Percentiles rank a stretch among this genome's conserved stretches.
Evolutionary conservation across 1,140 invertebrate species (phyloP).

Genomic region (Plodia interpunctella): DNA sequence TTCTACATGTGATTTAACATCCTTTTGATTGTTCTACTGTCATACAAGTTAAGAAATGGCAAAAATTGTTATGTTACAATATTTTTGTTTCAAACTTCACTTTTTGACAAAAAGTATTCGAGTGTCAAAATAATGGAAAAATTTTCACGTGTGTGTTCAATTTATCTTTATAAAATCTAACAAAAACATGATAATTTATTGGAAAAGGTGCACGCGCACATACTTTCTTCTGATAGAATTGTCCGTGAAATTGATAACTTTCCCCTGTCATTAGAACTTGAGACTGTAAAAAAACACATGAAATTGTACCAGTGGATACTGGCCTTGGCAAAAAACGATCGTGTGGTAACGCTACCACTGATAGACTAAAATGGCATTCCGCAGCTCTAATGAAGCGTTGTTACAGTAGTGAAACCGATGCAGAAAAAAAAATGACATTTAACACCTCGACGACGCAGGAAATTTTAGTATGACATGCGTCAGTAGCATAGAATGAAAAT

Average conservation of each 20-base stretch:
- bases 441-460: slow-evolving; percentile 14
- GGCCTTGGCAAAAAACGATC: background rate
- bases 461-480: slow-evolving; percentile 20
- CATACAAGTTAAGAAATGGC: too few species aligned
- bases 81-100: too few species aligned
- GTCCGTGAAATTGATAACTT: background rate
- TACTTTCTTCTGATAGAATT: background rate
- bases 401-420: slow-evolving; percentile 23
- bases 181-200: too few species aligned
- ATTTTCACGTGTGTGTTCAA: too few species aligned
- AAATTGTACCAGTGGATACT: background rate
- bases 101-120: too few species aligned
- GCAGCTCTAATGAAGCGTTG: slow-evolving; percentile 46
- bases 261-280: background rate
- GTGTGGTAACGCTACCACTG: background rate
- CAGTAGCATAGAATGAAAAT: slow-evolving; percentile 18
- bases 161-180: too few species aligned
- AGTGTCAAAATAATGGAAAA: too few species aligned
- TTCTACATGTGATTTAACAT: background rate
- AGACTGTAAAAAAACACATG: background rate
- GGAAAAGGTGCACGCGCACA: background rate
- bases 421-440: slow-evolving; percentile 9
- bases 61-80: too few species aligned
- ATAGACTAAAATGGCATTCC: slow-evolving; percentile 56
- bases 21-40: too few species aligned